A percentile compares a stretch with the other conserved stretches of the same genome.
These are phyloP conservation scores for Prunella strophiata DNA, from an alignment of 2,797 vertebrate genomes.

Conservation along the genomic window DNA sequence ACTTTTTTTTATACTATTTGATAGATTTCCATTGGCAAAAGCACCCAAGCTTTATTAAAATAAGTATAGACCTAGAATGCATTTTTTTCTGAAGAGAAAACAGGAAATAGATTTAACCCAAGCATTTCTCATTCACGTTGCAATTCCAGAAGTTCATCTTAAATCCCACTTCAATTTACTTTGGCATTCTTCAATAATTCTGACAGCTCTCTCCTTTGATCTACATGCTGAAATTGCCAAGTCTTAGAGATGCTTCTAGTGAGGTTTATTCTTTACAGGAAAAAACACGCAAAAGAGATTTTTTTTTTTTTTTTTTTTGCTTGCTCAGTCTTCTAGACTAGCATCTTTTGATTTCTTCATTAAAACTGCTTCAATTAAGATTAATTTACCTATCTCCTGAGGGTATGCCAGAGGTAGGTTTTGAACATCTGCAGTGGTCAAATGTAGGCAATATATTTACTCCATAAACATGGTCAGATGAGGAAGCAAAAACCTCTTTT, in stretches of 20 bases:
- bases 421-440: background rate
- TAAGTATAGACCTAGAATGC: background rate
- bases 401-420: background rate
- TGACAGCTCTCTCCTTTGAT: background rate
- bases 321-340: background rate
- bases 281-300: accelerated
- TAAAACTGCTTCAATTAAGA: background rate
- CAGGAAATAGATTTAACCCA: background rate
- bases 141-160: background rate
- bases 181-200: background rate
- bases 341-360: background rate
- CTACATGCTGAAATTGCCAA: background rate
- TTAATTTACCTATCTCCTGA: background rate
- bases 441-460: background rate
- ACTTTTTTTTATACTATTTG: background rate
- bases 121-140: background rate
- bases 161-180: slow-evolving; percentile 18
- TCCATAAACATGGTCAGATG: background rate
- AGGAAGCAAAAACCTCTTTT: background rate
- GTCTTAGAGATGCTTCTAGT: background rate
- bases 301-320: background rate
- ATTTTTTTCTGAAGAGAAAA: background rate
- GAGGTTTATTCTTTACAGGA: background rate
- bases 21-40: background rate
- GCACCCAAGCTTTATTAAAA: background rate